A percentile compares a stretch with the other conserved stretches of the same genome.
These are phyloP conservation scores for Scaptomyza caliginosa DNA, from an alignment of 2,888 invertebrate species.

Conservation along the genomic window DNA sequence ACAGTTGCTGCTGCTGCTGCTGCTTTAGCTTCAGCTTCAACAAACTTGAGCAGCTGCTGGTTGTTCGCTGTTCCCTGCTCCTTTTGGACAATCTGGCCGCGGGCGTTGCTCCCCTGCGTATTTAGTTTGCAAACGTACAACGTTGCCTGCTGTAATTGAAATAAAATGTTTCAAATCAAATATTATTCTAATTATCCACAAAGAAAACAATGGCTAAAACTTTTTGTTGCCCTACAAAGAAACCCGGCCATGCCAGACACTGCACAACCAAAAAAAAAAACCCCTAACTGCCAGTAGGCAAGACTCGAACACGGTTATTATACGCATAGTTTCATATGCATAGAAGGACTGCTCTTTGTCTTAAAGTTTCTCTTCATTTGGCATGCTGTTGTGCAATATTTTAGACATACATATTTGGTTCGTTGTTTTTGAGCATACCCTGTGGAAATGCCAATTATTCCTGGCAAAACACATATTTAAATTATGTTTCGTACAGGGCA, in stretches of 20 bases:
- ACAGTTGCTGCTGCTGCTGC: constrained; percentile 49
- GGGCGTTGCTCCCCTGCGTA: constrained; percentile 51
- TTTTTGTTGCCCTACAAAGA: constrained; percentile 19
- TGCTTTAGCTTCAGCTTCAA: constrained; percentile 45
- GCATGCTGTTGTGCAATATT: constrained; percentile 7
- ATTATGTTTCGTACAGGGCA: background rate
- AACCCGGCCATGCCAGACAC: background rate
- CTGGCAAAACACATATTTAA: too few species aligned
- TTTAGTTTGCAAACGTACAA: constrained; percentile 52
- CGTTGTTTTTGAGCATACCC: background rate
- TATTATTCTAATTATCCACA: constrained; percentile 77
- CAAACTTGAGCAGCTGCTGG: constrained; percentile 57
- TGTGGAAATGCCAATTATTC: background rate
- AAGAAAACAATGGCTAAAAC: constrained; percentile 70
- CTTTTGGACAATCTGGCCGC: constrained; percentile 53
- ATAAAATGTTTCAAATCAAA: constrained; percentile 79
- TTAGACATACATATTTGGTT: background rate
- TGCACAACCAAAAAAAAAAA: background rate
- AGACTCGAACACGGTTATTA: constrained; percentile 2
- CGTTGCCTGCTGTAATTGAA: constrained; percentile 65
- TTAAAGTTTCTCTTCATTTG: background rate
- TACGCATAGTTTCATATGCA: constrained; percentile 23
- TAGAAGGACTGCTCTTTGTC: background rate
- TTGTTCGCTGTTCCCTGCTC: constrained; percentile 29
- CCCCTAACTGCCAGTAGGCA: background rate